These are phyloP conservation scores for Bathynomus jamesi DNA, from an alignment of 1,140 invertebrate genomes.

Conservation along the genomic window DNA sequence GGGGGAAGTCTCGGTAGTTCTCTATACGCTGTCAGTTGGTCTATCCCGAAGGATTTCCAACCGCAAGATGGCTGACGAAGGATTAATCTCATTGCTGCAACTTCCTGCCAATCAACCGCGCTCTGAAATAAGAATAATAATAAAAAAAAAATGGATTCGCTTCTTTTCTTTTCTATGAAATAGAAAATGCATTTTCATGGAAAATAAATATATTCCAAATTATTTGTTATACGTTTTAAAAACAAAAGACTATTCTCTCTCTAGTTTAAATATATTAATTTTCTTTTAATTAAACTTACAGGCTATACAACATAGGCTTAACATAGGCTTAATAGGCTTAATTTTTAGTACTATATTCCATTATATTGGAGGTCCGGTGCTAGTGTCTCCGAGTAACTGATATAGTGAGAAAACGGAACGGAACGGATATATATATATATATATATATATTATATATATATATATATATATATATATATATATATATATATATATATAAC, in stretches of 20 bases:
- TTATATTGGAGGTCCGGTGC: too few species aligned
- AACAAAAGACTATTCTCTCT: too few species aligned
- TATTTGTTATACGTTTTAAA: neutral
- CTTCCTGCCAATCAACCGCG: conserved; percentile 40
- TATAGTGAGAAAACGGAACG: too few species aligned
- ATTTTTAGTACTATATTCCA: too few species aligned
- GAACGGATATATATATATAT: too few species aligned
- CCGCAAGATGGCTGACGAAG: conserved; percentile 50
- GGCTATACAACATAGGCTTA: neutral
- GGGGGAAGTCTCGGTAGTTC: conserved; percentile 31
- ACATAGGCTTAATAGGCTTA: too few species aligned
- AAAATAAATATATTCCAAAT: neutral
- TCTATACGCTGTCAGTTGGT: conserved; percentile 46
- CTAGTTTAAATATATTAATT: too few species aligned
- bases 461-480: too few species aligned
- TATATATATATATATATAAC: too few species aligned
- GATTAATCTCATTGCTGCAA: conserved; percentile 45
- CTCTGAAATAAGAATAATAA: conserved; percentile 37
- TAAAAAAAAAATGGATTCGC: neutral
- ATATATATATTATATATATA: too few species aligned
- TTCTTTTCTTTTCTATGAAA: neutral
- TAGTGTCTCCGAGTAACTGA: too few species aligned
- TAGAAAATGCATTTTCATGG: neutral
- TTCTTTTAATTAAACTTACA: neutral
- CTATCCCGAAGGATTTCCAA: conserved; percentile 50